Percentiles rank a stretch among this genome's conserved stretches.
These are phyloP conservation scores for Xanthorhoe designata DNA, from an alignment of 2,888 invertebrate genomes.

Conservation along the genomic window DNA sequence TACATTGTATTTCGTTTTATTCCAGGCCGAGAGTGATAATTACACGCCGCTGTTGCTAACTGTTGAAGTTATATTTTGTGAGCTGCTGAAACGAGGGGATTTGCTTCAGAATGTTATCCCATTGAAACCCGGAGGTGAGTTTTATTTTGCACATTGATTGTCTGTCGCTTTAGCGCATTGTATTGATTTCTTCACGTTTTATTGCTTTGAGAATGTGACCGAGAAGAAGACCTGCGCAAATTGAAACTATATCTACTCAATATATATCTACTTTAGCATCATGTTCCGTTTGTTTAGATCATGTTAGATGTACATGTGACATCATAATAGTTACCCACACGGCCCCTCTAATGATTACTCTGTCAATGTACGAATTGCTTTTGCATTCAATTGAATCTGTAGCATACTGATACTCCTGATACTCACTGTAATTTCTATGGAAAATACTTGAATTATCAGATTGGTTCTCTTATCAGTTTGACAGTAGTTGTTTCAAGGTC, in stretches of 20 bases:
- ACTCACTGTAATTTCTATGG: neutral
- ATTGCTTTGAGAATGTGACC: neutral
- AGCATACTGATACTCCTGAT: neutral
- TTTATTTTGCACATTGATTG: constrained; percentile 38
- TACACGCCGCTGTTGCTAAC: constrained; percentile 87
- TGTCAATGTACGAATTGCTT: neutral
- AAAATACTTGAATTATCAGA: neutral
- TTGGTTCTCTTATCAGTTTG: neutral
- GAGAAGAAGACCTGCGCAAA: neutral
- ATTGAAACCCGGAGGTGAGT: constrained; percentile 84
- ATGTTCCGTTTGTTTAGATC: constrained; percentile 23
- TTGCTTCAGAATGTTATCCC: constrained; percentile 87
- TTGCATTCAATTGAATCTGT: neutral
- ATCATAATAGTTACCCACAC: constrained; percentile 43
- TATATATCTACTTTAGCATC: neutral
- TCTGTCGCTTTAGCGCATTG: constrained; percentile 47
- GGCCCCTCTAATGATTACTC: neutral
- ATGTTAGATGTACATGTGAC: constrained; percentile 62
- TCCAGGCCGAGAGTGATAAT: constrained; percentile 77
- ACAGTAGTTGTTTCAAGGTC: neutral
- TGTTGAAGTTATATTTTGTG: constrained; percentile 89
- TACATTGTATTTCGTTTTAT: constrained; percentile 52
- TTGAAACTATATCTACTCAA: neutral
- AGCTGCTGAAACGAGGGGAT: constrained; percentile 88
- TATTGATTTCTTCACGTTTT: constrained; percentile 59